These are phyloP conservation scores for Nebria brevicollis DNA, from an alignment of 2,888 invertebrate genomes.

Conservation along the genomic window DNA sequence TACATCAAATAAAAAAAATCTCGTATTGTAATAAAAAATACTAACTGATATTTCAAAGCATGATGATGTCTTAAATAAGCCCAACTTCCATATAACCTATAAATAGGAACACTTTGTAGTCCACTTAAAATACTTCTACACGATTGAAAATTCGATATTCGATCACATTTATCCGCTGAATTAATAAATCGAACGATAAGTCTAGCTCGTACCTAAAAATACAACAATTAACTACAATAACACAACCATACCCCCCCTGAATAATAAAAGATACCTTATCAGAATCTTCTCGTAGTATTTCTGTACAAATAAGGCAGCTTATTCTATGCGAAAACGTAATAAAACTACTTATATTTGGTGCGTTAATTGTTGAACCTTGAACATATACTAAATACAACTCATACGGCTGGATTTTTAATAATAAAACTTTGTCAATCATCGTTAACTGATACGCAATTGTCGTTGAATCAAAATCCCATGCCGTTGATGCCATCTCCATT, in stretches of 20 bases:
- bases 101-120: constrained; percentile 66
- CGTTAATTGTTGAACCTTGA: constrained; percentile 63
- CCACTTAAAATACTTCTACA: constrained; percentile 65
- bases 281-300: constrained; percentile 62
- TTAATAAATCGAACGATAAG: constrained; percentile 67
- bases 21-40: background rate
- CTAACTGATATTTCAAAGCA: constrained; percentile 65
- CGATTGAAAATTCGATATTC: constrained; percentile 66
- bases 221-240: constrained; percentile 7
- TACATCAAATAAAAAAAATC: too few relatives aligned
- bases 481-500: constrained; percentile 61
- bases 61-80: constrained; percentile 64
- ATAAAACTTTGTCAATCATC: constrained; percentile 66
- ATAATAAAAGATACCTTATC: constrained; percentile 56
- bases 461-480: constrained; percentile 68
- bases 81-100: constrained; percentile 65
- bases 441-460: constrained; percentile 66
- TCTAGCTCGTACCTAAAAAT: constrained; percentile 63
- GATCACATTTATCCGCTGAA: constrained; percentile 66
- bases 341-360: constrained; percentile 65
- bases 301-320: constrained; percentile 64
- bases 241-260: background rate
- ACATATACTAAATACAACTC: constrained; percentile 63
- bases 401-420: constrained; percentile 62
- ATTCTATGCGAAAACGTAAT: constrained; percentile 67